Conservation (phyloP, 2,888 invertebrate genomes). For the Ariolimax columbianus region DNA sequence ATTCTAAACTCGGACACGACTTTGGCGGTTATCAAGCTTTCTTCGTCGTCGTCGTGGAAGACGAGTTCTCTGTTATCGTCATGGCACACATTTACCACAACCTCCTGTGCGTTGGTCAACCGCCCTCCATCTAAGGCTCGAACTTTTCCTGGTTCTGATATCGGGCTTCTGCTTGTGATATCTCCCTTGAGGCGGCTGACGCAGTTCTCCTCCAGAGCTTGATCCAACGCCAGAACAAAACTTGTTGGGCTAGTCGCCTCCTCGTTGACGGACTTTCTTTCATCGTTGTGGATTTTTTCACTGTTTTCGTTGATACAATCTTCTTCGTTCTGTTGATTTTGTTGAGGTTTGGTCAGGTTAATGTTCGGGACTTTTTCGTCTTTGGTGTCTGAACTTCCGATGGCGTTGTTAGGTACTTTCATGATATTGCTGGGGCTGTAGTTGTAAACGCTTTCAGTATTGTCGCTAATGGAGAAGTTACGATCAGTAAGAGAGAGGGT, state of each 20-base stretch:
- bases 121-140: constrained; percentile 46
- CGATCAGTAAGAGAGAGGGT: constrained; percentile 33
- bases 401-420: neutral
- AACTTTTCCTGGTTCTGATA: constrained; percentile 38
- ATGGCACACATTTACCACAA: constrained; percentile 49
- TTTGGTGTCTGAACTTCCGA: neutral
- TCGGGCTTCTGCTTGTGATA: constrained; percentile 30
- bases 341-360: neutral
- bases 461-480: constrained; percentile 29
- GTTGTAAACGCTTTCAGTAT: constrained; percentile 20
- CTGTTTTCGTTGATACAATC: neutral
- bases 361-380: neutral
- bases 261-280: neutral
- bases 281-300: neutral
- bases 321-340: neutral
- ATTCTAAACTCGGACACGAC: constrained; percentile 41
- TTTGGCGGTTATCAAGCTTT: constrained; percentile 39
- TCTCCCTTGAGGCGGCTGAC: constrained; percentile 42
- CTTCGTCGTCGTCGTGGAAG: constrained; percentile 50
- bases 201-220: constrained; percentile 32
- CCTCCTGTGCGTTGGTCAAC: constrained; percentile 47
- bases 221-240: constrained; percentile 44
- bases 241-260: neutral
- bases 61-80: constrained; percentile 43
- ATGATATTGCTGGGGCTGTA: neutral